Evolutionary conservation across 2,797 vertebrate species (phyloP), one percentile per base, ranked within the genome.

Genomic region (Notolabrus celidotus): DNA sequence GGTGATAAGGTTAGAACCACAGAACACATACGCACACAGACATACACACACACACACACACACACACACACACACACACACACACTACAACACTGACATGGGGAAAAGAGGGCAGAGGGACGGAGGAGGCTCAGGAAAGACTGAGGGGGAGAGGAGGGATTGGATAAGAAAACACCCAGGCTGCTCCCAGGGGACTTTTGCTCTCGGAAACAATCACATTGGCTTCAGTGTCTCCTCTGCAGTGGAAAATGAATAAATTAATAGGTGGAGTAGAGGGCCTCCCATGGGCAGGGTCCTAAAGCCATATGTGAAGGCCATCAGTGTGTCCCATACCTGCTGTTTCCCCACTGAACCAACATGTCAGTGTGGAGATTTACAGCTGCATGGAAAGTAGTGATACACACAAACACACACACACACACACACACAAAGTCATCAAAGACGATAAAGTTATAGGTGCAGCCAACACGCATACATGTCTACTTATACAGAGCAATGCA

Each of bases 171-270:
- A 91, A 91, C 79, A 89, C 73, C 74, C 67, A 38, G 53, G 71
- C 50, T 50, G 57, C 59, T 84, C 87, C 87, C 71, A 9, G 16
- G 80, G 77, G 86, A 74, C 51, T 50, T 61, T 25, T 41, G 47
- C 63, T 80, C 66, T 89, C 15, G 81, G 90, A 92, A 93, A 90
- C 89, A 90, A 88, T 91, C 87, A 89, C 86, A 90, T 46, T 72
- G 74, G 78, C 87, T 81, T 77, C 68, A 74, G 82, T 71, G 87
- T 83, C 80, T 92, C 87, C 75, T 88, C 79, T 77, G 85, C 84
- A 77, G 84, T 82, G 89, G 89, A 93, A 91, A 92, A 92, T 91
- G 75, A 91, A 92, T 94, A 88, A 88, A 91, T 89, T 67, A 89
- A 91, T 92, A 87, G 88, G 76, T 86, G 84, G 74, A 82, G 85